A percentile compares a stretch with the other conserved stretches of the same genome.
These are phyloP conservation scores for Octodon degus DNA, from an alignment of 2,113 vertebrate genomes.

Conservation along the genomic window DNA sequence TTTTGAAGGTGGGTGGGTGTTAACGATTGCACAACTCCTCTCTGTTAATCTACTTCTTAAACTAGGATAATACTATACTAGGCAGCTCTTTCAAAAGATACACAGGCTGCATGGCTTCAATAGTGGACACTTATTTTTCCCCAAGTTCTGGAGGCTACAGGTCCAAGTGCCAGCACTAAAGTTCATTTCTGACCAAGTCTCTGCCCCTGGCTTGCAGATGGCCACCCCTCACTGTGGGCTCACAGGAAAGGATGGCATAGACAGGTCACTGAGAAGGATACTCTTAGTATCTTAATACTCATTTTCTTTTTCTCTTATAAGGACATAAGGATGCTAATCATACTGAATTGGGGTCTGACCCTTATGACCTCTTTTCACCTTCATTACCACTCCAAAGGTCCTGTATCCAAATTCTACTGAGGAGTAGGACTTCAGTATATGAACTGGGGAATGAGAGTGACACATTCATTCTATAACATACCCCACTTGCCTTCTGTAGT, in stretches of 20 bases:
- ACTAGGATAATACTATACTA: not conserved
- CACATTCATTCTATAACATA: not conserved
- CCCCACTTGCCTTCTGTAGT: not conserved
- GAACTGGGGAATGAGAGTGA: not conserved
- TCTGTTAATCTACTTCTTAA: not conserved
- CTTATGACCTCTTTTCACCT: not conserved
- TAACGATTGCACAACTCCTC: not conserved
- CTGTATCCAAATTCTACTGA: not conserved
- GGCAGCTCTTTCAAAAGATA: not conserved
- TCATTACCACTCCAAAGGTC: not conserved
- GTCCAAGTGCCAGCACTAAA: not conserved
- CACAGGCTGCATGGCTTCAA: not conserved
- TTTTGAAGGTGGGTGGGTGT: not conserved
- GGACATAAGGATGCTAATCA: not conserved
- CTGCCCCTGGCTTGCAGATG: not conserved
- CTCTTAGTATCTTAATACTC: not conserved
- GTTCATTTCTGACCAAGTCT: not conserved
- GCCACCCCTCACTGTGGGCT: not conserved
- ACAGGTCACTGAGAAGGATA: not conserved
- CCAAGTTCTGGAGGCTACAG: not conserved
- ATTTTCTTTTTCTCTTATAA: not conserved
- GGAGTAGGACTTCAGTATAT: not conserved
- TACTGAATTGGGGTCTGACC: not conserved
- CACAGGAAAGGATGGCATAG: not conserved
- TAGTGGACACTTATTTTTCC: conserved; percentile 13